These are phyloP conservation scores for Dermolepida albohirtum DNA, from an alignment of 2,888 invertebrate species.

Conservation along the genomic window DNA sequence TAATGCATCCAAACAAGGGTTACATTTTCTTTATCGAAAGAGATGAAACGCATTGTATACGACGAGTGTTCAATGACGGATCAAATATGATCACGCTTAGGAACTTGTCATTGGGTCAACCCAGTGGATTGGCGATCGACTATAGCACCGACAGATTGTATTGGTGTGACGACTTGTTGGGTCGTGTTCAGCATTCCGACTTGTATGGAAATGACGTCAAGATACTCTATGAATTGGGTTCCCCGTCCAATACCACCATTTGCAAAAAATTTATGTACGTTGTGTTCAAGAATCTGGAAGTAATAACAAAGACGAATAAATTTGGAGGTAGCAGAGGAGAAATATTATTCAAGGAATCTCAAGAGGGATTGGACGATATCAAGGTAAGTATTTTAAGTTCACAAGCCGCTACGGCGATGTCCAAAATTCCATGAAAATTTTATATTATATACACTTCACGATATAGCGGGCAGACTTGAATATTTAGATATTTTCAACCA, in stretches of 20 bases:
- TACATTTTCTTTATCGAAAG: conserved; percentile 96
- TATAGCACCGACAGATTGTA: conserved; percentile 88
- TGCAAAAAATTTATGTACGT: conserved; percentile 94
- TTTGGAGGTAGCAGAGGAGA: conserved; percentile 88
- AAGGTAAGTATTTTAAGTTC: conserved; percentile 67
- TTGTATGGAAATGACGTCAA: conserved; percentile 91
- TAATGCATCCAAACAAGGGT: conserved; percentile 95
- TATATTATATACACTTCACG: too few relatives aligned
- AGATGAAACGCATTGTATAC: conserved; percentile 96
- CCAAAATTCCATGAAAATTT: too few relatives aligned
- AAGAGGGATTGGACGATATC: conserved; percentile 90
- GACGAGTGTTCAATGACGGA: conserved; percentile 91
- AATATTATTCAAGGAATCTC: conserved; percentile 87
- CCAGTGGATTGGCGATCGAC: conserved; percentile 95
- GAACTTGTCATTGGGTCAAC: conserved; percentile 95
- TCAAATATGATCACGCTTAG: conserved; percentile 87
- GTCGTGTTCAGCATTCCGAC: conserved; percentile 94
- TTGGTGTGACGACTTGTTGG: conserved; percentile 97
- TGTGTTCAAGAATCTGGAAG: conserved; percentile 96
- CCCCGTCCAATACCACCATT: conserved; percentile 93
- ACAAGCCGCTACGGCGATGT: too few relatives aligned
- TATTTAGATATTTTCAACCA: too few relatives aligned
- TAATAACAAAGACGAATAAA: conserved; percentile 91
- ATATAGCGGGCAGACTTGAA: too few relatives aligned
- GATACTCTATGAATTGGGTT: conserved; percentile 90